Percentiles rank a stretch among this genome's conserved stretches.
These are phyloP conservation scores for Uropetala carovei DNA, from an alignment of 2,888 invertebrate genomes.

Conservation along the genomic window DNA sequence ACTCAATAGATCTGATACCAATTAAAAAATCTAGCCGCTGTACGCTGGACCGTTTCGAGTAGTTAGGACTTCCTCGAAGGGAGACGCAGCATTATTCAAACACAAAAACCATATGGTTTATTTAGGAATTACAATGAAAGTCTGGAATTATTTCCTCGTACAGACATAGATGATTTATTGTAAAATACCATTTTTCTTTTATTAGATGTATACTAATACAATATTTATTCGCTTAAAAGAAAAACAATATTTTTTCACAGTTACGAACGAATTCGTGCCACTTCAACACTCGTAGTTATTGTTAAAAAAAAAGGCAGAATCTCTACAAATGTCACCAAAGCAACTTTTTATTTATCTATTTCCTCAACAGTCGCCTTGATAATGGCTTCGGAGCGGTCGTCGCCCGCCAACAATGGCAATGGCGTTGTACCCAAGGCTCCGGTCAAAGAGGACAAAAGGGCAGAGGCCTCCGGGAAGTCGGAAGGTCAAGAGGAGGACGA, in stretches of 20 bases:
- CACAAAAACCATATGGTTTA: no score
- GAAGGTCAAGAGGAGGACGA: slow-evolving; percentile 66
- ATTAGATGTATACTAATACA: neutral
- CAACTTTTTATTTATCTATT: neutral
- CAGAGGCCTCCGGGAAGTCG: slow-evolving; percentile 47
- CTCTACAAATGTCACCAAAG: neutral
- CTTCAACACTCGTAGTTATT: neutral
- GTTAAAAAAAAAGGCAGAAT: neutral
- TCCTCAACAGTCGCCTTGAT: neutral
- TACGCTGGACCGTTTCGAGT: no score
- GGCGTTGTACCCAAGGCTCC: neutral
- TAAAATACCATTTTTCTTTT: slow-evolving; percentile 49
- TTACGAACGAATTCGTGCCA: neutral
- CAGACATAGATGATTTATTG: slow-evolving; percentile 44
- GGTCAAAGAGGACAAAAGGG: neutral
- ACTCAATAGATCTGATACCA: no score
- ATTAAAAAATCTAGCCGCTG: no score
- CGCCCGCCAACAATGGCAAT: slow-evolving; percentile 41
- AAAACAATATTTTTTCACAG: slow-evolving; percentile 30
- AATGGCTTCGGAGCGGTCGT: slow-evolving; percentile 12
- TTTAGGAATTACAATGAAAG: no score
- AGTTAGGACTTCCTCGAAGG: no score
- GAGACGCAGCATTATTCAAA: no score
- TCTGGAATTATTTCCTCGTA: no score
- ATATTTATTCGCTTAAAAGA: slow-evolving; percentile 35